Percentiles rank a stretch among this genome's conserved stretches.
Evolutionary conservation across 2,113 vertebrate species (phyloP).

Genomic region (Myrmecobius fasciatus): DNA sequence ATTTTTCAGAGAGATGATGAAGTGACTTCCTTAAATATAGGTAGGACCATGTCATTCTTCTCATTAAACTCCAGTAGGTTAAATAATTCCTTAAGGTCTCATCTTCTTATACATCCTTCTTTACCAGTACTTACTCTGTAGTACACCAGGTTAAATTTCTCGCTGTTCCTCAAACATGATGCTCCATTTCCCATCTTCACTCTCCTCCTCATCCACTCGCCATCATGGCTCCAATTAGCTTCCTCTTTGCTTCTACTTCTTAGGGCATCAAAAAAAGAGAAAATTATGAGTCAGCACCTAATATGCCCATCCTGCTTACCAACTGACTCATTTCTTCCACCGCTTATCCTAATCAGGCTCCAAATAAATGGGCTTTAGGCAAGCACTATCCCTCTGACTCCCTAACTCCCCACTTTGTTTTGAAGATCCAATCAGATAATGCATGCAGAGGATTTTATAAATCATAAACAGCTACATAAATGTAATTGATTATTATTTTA

Average conservation of each 20-base stretch:
- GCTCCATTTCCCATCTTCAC: neutral
- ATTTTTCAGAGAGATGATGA: neutral
- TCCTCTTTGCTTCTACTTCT: neutral
- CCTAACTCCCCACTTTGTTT: neutral
- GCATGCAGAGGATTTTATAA: neutral
- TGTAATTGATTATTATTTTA: neutral
- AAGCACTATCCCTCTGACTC: neutral
- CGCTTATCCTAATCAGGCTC: neutral
- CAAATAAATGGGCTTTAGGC: neutral
- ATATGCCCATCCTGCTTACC: neutral
- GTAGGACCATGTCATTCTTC: neutral
- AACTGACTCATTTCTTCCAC: neutral
- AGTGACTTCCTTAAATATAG: neutral
- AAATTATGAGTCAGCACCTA: neutral
- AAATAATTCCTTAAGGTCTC: neutral
- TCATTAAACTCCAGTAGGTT: neutral
- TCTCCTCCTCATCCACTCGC: neutral
- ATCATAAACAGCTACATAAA: neutral
- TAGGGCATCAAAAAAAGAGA: neutral
- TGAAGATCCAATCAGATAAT: neutral
- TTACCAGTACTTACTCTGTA: neutral
- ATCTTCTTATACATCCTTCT: neutral
- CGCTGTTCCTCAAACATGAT: neutral
- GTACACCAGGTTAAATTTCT: neutral
- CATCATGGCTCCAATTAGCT: neutral